Percentiles rank a stretch among this genome's conserved stretches.
These are phyloP conservation scores for Chloropsis hardwickii DNA, from an alignment of 2,113 vertebrate species.

Conservation along the genomic window DNA sequence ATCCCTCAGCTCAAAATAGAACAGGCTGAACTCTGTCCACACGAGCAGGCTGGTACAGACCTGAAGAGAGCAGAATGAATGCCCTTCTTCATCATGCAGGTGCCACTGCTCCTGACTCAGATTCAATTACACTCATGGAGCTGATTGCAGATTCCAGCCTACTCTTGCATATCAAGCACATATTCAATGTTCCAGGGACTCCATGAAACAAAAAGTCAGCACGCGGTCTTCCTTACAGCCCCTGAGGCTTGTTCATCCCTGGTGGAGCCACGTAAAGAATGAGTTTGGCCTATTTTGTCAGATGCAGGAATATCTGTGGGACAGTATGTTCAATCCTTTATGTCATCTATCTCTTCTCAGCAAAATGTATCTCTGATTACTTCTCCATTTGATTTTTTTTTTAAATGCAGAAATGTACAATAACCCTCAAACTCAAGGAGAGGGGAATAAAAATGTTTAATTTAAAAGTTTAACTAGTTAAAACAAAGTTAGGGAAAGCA, in stretches of 20 bases:
- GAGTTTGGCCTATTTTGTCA: constrained; percentile 9
- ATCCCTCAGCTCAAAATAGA: neutral
- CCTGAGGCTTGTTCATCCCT: neutral
- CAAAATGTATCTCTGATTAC: neutral
- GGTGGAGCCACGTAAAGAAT: neutral
- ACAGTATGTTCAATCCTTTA: constrained; percentile 2
- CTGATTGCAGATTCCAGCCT: constrained; percentile 58
- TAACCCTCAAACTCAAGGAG: neutral
- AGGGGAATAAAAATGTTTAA: neutral
- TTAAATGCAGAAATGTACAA: neutral
- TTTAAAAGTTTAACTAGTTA: neutral
- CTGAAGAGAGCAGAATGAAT: constrained; percentile 34
- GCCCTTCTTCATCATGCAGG: constrained; percentile 34
- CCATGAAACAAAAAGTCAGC: constrained; percentile 1
- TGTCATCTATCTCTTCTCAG: constrained; percentile 15
- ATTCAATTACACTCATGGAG: constrained; percentile 20
- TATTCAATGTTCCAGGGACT: constrained; percentile 20
- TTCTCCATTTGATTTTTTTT: neutral
- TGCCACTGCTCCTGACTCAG: constrained; percentile 51
- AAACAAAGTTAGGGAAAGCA: constrained; percentile 9
- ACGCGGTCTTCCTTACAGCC: neutral
- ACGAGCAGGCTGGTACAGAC: neutral
- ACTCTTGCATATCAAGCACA: constrained; percentile 45
- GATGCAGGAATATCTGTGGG: neutral
- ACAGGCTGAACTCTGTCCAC: neutral